A percentile compares a stretch with the other conserved stretches of the same genome.
These are phyloP conservation scores for Capitella teleta DNA, from an alignment of 1,140 invertebrate species.

Conservation along the genomic window DNA sequence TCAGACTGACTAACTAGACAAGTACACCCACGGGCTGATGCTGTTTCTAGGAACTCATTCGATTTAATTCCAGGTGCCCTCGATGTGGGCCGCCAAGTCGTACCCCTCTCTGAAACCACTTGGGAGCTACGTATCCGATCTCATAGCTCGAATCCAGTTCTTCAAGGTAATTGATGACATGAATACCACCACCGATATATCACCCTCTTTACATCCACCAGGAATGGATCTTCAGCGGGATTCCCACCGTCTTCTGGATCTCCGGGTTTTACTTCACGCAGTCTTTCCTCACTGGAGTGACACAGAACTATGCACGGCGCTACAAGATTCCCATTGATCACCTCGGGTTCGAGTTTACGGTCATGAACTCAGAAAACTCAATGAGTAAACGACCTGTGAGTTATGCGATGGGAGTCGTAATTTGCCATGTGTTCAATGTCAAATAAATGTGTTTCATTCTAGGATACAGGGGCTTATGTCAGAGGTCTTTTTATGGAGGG, in stretches of 20 bases:
- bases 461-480: slow-evolving; percentile 39
- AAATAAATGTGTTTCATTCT: slow-evolving; percentile 4
- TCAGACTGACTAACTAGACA: no score
- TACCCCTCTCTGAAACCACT: slow-evolving; percentile 41
- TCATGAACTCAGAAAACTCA: slow-evolving; percentile 24
- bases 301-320: slow-evolving; percentile 41
- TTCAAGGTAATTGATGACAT: slow-evolving; percentile 41
- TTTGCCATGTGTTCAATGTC: not conserved
- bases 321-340: slow-evolving; percentile 42
- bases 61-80: slow-evolving; percentile 27
- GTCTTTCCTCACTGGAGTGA: slow-evolving; percentile 42
- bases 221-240: slow-evolving; percentile 36
- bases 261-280: slow-evolving; percentile 45
- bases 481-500: slow-evolving; percentile 39
- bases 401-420: slow-evolving; percentile 17
- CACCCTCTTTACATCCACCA: slow-evolving; percentile 15
- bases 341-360: slow-evolving; percentile 38
- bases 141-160: slow-evolving; percentile 51
- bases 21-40: no score
- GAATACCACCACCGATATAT: no score
- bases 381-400: slow-evolving; percentile 32
- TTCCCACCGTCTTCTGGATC: slow-evolving; percentile 39
- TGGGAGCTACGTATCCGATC: slow-evolving; percentile 38
- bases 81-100: slow-evolving; percentile 38
- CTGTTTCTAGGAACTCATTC: no score